A percentile compares a stretch with the other conserved stretches of the same genome.
Conservation (phyloP, 1,140 invertebrate species). For the Pectinophora gossypiella region DNA sequence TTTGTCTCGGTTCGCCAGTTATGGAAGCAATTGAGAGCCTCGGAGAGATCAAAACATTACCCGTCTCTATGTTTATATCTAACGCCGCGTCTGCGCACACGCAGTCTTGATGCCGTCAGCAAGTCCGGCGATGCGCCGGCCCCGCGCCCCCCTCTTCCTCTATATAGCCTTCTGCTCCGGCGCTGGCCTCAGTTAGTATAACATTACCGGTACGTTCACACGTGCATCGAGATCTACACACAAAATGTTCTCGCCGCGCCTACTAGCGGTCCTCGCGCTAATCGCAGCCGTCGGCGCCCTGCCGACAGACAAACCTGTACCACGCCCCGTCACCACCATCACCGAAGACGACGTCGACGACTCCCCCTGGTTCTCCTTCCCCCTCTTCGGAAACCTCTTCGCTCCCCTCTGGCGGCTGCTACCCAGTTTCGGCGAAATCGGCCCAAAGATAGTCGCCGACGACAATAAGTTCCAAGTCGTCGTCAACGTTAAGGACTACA, state of each 20-base stretch:
- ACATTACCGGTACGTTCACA: constrained; percentile 32
- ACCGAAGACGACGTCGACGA: constrained; percentile 46
- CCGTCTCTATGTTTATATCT: constrained; percentile 13
- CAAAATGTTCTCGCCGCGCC: constrained; percentile 50
- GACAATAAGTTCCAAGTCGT: constrained; percentile 57
- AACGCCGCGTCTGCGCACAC: constrained; percentile 18
- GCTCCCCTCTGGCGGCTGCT: constrained; percentile 51
- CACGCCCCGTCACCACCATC: constrained; percentile 40
- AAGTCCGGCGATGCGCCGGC: constrained; percentile 48
- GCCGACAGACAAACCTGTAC: constrained; percentile 36
- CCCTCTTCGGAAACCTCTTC: constrained; percentile 49
- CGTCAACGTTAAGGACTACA: constrained; percentile 61
- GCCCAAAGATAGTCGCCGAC: constrained; percentile 47
- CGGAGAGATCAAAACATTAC: not conserved
- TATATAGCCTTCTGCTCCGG: constrained; percentile 60
- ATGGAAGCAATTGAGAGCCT: not conserved
- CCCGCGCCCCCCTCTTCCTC: constrained; percentile 39
- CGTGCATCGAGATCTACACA: constrained; percentile 20
- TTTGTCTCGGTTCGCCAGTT: too few species aligned
- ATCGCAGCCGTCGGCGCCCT: constrained; percentile 39
- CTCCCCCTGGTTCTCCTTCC: constrained; percentile 50
- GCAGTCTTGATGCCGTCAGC: constrained; percentile 26
- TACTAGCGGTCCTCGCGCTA: constrained; percentile 38
- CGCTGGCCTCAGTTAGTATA: constrained; percentile 54
- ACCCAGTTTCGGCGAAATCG: constrained; percentile 54